Evolutionary conservation across 2,797 vertebrate genomes (phyloP), one percentile per base, ranked within the genome.

Genomic region (Halcyon chelicuti): DNA sequence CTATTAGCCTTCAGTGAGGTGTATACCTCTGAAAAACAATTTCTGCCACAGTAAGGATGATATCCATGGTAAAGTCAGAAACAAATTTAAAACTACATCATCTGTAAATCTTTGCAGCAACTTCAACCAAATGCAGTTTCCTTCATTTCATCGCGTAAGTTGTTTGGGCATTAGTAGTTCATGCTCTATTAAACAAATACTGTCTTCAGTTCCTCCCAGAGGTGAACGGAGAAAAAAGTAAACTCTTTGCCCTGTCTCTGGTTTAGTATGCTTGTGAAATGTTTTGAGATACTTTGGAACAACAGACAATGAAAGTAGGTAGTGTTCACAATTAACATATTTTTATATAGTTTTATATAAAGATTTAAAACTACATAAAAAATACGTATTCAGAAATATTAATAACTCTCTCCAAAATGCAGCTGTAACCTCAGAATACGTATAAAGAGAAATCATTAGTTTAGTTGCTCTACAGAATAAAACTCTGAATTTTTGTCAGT

Each of bases 401-500:
- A 96, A 72, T 65, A 72, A 67, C 28, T 76, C 28, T 58, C 54
- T 93, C 51, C 14, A 70, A 51, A 96, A 37, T 88, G 33, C 73
- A 97, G 71, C 57, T 66, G 66, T 84, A 71, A 60, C 55, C 87
- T 93, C 66, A 88, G 65, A 94, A 76, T 63, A 74, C 84, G 37
- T 21, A 75, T 58, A 58, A 85, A 86, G 60, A 75, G 51, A 93
- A 94, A 94, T 66, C 74, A 63, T 77, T 89, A 52, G 22, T 91
- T 86, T 75, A 52, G 76, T 94, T 77, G 31, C 42, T 94, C 46
- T 84, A 88, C 78, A 52, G 75, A 79, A 88, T 87, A 93, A 75
- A 91, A 92, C 90, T 67, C 83, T 87, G 63, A 23, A 55, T 92
- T 94, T 97, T 96, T 89, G 93, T 95, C 65, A 94, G 33, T 95